Percentiles rank a stretch among this genome's conserved stretches.
Conservation (phyloP, 2,888 invertebrate genomes). For the Mycalesis mineus region DNA sequence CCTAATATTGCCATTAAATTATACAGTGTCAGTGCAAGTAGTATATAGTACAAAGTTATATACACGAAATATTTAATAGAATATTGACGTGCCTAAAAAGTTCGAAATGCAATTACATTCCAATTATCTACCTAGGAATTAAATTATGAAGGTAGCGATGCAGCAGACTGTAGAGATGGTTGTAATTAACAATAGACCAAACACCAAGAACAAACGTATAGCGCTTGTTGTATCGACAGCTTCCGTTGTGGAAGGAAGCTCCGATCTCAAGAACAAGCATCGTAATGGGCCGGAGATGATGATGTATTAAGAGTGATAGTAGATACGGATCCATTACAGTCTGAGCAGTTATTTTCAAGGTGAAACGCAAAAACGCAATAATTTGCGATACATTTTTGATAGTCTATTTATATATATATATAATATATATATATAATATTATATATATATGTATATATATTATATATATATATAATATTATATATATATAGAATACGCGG, state of each 20-base stretch:
- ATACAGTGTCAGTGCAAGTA: too few relatives aligned
- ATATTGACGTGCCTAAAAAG: too few relatives aligned
- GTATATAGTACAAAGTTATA: too few relatives aligned
- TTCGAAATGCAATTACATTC: neutral
- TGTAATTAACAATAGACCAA: neutral
- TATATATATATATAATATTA: too few relatives aligned
- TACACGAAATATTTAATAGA: too few relatives aligned
- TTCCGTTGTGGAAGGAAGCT: slow-evolving; percentile 13
- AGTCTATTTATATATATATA: too few relatives aligned
- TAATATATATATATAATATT: too few relatives aligned
- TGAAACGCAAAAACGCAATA: neutral
- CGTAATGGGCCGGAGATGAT: slow-evolving; percentile 13
- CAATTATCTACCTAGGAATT: neutral
- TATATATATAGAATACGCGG: too few relatives aligned
- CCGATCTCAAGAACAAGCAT: slow-evolving; percentile 6
- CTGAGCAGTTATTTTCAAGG: neutral
- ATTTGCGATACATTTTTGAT: neutral
- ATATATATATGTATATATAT: too few relatives aligned
- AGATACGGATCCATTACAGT: neutral
- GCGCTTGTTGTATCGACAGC: neutral
- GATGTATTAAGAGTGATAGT: slow-evolving; percentile 5
- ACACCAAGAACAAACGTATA: neutral
- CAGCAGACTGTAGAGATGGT: neutral
- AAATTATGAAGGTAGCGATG: neutral
- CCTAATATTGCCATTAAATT: too few relatives aligned